These are phyloP conservation scores for Phymatocera aterrima DNA, from an alignment of 2,888 invertebrate species.

Conservation along the genomic window DNA sequence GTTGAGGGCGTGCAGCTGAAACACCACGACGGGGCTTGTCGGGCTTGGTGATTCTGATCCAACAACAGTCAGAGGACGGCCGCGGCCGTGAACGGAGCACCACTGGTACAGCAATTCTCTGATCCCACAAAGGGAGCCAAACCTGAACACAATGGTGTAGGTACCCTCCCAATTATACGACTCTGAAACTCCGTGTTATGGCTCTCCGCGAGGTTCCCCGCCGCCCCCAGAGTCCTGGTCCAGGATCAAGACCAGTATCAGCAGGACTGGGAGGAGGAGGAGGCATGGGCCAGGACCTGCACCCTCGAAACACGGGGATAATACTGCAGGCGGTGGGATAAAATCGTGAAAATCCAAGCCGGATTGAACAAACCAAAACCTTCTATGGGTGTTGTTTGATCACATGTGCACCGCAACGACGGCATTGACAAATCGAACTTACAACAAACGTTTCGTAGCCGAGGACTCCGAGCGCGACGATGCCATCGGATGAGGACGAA, in stretches of 20 bases:
- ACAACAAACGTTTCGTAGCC: not conserved
- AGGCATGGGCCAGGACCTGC: not conserved
- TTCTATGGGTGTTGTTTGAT: constrained; percentile 1
- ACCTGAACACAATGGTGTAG: constrained; percentile 58
- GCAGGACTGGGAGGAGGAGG: constrained; percentile 1
- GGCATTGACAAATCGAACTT: not conserved
- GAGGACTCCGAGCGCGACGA: not conserved
- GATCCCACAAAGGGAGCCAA: constrained; percentile 67
- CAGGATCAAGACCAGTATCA: constrained; percentile 35
- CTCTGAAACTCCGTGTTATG: constrained; percentile 32
- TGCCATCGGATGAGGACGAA: no score
- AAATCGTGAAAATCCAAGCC: constrained; percentile 40
- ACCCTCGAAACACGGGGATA: constrained; percentile 11
- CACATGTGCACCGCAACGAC: constrained; percentile 8
- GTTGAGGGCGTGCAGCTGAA: constrained; percentile 41
- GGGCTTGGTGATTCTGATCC: constrained; percentile 49
- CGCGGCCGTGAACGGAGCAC: constrained; percentile 48
- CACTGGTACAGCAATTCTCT: constrained; percentile 62
- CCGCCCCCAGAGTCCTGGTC: not conserved
- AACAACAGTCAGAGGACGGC: no score
- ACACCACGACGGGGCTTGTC: constrained; percentile 50
- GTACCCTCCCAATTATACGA: constrained; percentile 64
- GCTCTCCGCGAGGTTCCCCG: constrained; percentile 23
- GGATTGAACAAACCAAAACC: not conserved
- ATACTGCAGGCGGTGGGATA: constrained; percentile 14